Evolutionary conservation across 2,797 vertebrate genomes (phyloP).

Genomic region (Pelobates cultripes): DNA sequence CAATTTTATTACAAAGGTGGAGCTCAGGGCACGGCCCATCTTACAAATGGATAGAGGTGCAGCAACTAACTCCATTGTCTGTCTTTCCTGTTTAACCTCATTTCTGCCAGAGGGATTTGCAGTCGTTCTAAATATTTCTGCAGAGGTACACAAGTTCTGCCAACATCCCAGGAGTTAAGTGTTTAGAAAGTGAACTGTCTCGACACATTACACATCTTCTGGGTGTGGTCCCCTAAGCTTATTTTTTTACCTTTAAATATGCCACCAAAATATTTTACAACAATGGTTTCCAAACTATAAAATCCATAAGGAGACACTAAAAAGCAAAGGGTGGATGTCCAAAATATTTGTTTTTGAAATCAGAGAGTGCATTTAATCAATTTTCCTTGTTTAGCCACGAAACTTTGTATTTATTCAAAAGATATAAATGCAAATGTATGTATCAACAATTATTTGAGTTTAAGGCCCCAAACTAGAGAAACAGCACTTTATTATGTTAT

Average conservation of each 20-base stretch:
- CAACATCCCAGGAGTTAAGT: slow-evolving; percentile 36
- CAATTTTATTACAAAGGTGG: slow-evolving; percentile 53
- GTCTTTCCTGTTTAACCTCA: slow-evolving; percentile 49
- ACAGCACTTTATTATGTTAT: too few relatives aligned
- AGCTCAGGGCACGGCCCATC: slow-evolving; percentile 48
- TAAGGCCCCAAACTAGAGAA: too few relatives aligned
- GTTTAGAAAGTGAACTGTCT: slow-evolving; percentile 51
- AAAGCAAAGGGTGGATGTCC: background rate
- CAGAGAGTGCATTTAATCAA: background rate
- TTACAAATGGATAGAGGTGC: slow-evolving; percentile 53
- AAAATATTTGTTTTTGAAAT: background rate
- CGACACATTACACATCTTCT: slow-evolving; percentile 54
- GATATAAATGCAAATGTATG: too few relatives aligned
- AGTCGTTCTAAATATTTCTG: background rate
- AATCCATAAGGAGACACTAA: slow-evolving; percentile 15
- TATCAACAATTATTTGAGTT: too few relatives aligned
- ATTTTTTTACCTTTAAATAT: slow-evolving; percentile 44
- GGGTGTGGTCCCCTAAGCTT: slow-evolving; percentile 51
- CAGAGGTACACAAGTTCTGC: slow-evolving; percentile 6
- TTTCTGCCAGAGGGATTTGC: background rate
- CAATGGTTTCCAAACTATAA: slow-evolving; percentile 44
- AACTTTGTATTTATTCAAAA: too few relatives aligned
- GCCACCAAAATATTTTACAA: slow-evolving; percentile 52
- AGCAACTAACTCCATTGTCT: slow-evolving; percentile 48
- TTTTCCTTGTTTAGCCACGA: background rate